phyloP scores from a whole-genome alignment of 2,113 vertebrate species.

The Leucosticte australis region DNA sequence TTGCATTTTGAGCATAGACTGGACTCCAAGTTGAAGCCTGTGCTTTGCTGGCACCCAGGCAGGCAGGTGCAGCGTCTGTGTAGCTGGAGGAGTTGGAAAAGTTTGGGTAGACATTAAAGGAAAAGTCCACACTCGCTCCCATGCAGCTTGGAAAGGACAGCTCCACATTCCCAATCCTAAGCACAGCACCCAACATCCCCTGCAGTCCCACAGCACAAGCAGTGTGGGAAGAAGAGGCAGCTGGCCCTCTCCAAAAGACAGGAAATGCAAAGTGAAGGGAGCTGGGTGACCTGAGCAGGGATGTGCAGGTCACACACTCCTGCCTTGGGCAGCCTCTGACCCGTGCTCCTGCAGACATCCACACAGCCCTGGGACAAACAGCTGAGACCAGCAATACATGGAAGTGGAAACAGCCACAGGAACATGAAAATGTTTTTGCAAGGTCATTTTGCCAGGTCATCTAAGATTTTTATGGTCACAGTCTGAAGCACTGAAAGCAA shows the following conservation, averaged over 20 bases:
- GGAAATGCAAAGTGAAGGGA: neutral
- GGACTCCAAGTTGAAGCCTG: neutral
- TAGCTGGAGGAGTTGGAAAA: neutral
- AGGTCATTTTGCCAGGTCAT: neutral
- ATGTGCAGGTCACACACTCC: neutral
- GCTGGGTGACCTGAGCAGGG: neutral
- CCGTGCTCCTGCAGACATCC: neutral
- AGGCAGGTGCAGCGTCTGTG: neutral
- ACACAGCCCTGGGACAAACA: neutral
- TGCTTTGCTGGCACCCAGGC: neutral
- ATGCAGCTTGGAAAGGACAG: neutral
- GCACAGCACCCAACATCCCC: neutral
- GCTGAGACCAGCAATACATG: neutral
- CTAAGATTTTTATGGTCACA: neutral
- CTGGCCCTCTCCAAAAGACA: neutral
- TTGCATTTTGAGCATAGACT: fast-evolving
- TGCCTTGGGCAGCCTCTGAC: neutral
- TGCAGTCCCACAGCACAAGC: neutral
- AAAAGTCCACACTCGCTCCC: fast-evolving
- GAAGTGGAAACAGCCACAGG: neutral
- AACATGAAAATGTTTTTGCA: neutral
- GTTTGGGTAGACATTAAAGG: neutral
- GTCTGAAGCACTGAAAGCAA: neutral
- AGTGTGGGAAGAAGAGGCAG: fast-evolving
- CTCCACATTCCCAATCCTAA: neutral